Base-by-base conservation (phyloP, 2,888 invertebrate species). In the Polymixis lichenea region DNA sequence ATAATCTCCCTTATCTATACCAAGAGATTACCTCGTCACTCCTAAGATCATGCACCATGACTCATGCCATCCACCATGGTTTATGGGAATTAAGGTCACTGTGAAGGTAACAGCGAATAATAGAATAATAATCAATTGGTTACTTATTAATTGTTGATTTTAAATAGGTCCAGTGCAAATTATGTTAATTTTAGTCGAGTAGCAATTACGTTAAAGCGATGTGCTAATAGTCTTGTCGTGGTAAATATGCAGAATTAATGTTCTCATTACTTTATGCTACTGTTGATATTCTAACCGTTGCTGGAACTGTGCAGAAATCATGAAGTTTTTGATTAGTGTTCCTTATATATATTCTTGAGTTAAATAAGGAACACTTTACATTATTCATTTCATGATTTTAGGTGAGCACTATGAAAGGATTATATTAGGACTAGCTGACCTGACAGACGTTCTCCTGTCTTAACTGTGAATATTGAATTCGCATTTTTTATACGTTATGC, bases 11-110 rank as follows among this genome's bases (percentile, higher is more conserved):
- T 61, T 84, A 80, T 83, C 78, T 68, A 53, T 53, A 32, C 46
- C 25, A 51, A 9, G 43, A 46, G 75, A 81, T 88, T 86, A 84
- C 13, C 68, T 69, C 25, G 75, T 79, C 76, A 71, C 38, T 8
- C 49, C 46, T 58, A 49, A 74, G 58, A 69, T 64, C 61, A 28
- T 25, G 15, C 15, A 77, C 64, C 74, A 55, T 81, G 86, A 87
- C 76, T 78, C 83, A 65, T 17, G 32, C 53, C 22, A 75, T 56
- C 72, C 58, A 19, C 75, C 72, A 67, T 75, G 61, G 66, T 60
- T 56, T 60, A 85, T 60, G 68, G 82, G 78, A 68, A 84, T 86
- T 84, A 82, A 80, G 88, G 88, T 61, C 84, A 15, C 11, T 11
- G 19, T 55, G 72, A 69, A 77, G 71, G 61, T 74, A 32, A 78